A percentile compares a stretch with the other conserved stretches of the same genome.
Evolutionary conservation across 2,113 vertebrate genomes (phyloP).

Genomic region (Echinops telfairi): DNA sequence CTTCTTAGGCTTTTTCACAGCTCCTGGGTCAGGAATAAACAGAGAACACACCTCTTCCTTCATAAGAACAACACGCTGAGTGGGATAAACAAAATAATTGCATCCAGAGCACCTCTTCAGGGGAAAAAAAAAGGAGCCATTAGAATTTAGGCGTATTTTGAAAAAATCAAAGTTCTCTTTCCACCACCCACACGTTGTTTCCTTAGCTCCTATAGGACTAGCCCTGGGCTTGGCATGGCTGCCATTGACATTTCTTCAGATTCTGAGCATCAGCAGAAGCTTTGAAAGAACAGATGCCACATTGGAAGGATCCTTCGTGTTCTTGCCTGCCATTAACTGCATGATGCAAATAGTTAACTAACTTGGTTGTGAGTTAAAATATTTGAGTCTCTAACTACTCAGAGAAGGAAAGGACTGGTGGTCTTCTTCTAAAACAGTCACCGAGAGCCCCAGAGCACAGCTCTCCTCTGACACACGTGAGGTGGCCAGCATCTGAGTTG

Average conservation of each 20-base stretch:
- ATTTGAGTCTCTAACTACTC: background rate
- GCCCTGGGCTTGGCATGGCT: no score
- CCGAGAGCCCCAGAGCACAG: background rate
- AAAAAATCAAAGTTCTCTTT: background rate
- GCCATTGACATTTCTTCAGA: background rate
- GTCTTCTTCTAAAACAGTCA: background rate
- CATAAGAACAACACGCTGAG: background rate
- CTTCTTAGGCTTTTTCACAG: background rate
- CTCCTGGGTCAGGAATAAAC: background rate
- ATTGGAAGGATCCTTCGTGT: background rate
- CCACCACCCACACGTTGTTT: background rate
- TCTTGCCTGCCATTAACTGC: background rate
- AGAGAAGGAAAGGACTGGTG: background rate
- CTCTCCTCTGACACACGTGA: background rate
- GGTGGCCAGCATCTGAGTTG: background rate
- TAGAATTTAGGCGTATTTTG: background rate
- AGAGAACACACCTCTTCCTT: background rate
- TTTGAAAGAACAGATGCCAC: background rate
- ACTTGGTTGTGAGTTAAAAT: background rate
- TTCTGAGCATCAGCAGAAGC: slow-evolving; percentile 9
- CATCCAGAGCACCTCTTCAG: background rate
- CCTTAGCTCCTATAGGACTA: background rate
- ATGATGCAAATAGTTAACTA: background rate
- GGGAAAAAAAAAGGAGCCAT: background rate
- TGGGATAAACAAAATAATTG: background rate